These are phyloP conservation scores for Okamejei kenojei DNA, from an alignment of 2,797 vertebrate species.

Conservation along the genomic window DNA sequence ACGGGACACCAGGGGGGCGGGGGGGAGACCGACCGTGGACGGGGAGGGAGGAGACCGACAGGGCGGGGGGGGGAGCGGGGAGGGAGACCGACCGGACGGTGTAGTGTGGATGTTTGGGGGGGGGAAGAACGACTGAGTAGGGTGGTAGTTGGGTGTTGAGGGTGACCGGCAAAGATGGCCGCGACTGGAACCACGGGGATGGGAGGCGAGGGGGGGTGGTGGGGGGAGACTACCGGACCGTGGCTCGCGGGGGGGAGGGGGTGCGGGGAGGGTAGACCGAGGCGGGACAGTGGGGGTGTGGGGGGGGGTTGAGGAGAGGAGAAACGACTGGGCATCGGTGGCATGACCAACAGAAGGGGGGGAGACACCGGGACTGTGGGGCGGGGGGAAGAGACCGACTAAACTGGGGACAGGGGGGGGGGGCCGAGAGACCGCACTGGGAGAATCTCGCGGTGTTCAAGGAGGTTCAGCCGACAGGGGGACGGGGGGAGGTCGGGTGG, in stretches of 20 bases:
- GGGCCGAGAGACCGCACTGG: no score
- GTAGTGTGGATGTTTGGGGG: neutral
- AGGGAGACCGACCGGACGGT: conserved; percentile 38
- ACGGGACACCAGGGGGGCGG: neutral
- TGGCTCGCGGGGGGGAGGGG: conserved; percentile 42
- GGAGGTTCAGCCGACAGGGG: no score
- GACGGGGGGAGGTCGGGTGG: no score
- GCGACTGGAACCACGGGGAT: no score
- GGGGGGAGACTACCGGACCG: no score
- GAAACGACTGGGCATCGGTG: conserved; percentile 58
- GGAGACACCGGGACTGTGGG: conserved; percentile 58
- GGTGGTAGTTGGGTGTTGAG: conserved; percentile 41
- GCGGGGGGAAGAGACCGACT: no score
- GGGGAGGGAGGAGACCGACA: no score
- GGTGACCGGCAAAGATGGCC: conserved; percentile 46
- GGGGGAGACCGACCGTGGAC: no score
- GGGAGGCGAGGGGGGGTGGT: no score
- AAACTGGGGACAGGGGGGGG: no score
- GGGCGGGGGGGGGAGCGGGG: neutral
- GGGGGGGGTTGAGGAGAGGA: conserved; percentile 42
- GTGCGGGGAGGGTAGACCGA: conserved; percentile 10
- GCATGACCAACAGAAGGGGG: conserved; percentile 62
- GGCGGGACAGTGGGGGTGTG: neutral
- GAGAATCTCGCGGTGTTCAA: no score
- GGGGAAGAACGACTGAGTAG: conserved; percentile 50